Evolutionary conservation across 2,113 vertebrate species (phyloP).

Genomic region (Phalacrocorax pelagicus): DNA sequence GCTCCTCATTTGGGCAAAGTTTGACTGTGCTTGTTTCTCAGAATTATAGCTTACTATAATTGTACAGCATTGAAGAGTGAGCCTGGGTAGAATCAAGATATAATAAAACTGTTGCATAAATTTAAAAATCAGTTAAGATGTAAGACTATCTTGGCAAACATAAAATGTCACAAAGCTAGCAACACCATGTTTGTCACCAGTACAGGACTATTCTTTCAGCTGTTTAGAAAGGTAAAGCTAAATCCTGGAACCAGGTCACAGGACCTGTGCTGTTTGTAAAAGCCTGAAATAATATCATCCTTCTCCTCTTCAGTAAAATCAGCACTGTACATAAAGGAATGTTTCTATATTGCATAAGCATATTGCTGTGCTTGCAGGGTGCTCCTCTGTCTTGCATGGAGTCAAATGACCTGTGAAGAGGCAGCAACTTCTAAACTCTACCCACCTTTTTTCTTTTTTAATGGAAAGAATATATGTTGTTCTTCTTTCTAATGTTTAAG

Average conservation of each 20-base stretch:
- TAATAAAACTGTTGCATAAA: background rate
- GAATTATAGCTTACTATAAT: background rate
- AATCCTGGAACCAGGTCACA: background rate
- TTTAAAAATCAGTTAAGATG: background rate
- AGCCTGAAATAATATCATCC: background rate
- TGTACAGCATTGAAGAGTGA: background rate
- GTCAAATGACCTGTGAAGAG: background rate
- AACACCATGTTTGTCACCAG: background rate
- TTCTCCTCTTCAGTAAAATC: background rate
- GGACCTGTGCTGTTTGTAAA: background rate
- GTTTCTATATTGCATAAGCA: conserved; percentile 26
- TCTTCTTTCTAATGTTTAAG: background rate
- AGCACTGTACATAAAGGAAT: background rate
- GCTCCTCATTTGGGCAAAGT: background rate
- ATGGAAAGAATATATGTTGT: background rate
- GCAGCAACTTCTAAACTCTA: background rate
- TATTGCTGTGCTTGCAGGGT: conserved; percentile 16
- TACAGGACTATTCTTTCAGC: background rate
- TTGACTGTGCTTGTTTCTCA: conserved; percentile 27
- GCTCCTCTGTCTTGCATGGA: background rate
- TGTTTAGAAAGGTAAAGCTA: background rate
- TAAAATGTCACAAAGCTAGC: background rate
- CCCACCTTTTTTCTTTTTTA: background rate
- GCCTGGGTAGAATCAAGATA: background rate
- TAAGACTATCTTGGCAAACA: background rate